Evolutionary conservation across 2,797 vertebrate genomes (phyloP).

Genomic region (Distichodus sexfasciatus): DNA sequence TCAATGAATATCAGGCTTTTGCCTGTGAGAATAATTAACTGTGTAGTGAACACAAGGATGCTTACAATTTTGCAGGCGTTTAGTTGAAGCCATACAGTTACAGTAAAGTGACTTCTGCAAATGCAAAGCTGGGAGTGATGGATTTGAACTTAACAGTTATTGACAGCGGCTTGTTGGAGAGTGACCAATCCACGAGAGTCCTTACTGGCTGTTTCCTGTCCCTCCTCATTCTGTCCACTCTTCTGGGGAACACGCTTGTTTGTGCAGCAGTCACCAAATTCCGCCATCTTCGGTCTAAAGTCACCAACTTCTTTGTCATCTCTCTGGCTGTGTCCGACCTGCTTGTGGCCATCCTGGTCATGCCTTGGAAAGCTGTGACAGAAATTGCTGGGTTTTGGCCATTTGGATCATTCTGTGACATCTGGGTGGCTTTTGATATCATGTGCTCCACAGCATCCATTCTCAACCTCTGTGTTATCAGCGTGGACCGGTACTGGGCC

Average conservation of each 20-base stretch:
- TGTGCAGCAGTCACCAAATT: conserved; percentile 94
- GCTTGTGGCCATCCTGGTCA: conserved; percentile 93
- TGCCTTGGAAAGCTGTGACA: conserved; percentile 97
- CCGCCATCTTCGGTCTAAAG: conserved; percentile 93
- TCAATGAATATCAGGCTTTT: background rate
- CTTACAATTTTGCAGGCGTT: no score
- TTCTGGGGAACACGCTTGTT: conserved; percentile 92
- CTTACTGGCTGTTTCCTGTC: conserved; percentile 94
- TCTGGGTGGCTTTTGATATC: conserved; percentile 98
- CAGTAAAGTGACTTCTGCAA: no score
- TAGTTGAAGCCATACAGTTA: no score
- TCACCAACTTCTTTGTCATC: conserved; percentile 98
- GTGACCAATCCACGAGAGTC: conserved; percentile 84
- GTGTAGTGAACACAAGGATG: no score
- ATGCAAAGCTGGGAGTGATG: conserved; percentile 73
- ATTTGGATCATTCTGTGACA: conserved; percentile 95
- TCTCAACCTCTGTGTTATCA: conserved; percentile 95
- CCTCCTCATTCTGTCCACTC: conserved; percentile 90
- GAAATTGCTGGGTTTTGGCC: conserved; percentile 96
- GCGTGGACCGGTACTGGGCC: conserved; percentile 97
- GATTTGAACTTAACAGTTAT: conserved; percentile 84
- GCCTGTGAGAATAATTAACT: background rate
- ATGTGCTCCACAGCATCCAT: conserved; percentile 99
- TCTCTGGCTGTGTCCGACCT: conserved; percentile 96
- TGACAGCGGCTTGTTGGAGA: conserved; percentile 78